Conservation (phyloP, 2,888 invertebrate genomes). For the Catotricha subobsoleta region DNA sequence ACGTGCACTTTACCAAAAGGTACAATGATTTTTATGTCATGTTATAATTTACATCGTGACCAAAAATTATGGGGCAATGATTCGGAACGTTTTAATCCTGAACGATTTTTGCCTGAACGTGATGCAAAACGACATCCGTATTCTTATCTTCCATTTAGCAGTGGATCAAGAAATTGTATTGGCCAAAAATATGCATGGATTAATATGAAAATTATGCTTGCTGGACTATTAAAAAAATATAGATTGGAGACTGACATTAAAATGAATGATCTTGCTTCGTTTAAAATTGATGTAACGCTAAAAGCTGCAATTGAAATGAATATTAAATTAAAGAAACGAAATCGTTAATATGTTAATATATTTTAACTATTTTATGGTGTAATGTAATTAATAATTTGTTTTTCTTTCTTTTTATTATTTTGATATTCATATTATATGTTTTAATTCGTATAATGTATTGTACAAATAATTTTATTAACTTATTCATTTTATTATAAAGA, state of each 20-base stretch:
- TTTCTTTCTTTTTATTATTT: too few relatives aligned
- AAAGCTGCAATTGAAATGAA: neutral
- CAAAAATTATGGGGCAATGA: conserved; percentile 1
- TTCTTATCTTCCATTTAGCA: conserved; percentile 3
- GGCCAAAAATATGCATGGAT: conserved; percentile 2
- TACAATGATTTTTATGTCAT: neutral
- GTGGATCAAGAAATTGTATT: conserved; percentile 5
- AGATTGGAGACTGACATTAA: neutral
- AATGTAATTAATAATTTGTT: neutral
- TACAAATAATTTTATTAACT: too few relatives aligned
- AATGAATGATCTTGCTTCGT: neutral
- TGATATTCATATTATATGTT: too few relatives aligned
- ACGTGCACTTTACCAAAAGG: neutral
- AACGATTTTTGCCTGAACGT: conserved; percentile 1
- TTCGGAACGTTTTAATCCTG: neutral
- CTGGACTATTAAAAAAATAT: neutral
- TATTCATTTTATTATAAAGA: too few relatives aligned
- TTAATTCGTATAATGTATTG: too few relatives aligned
- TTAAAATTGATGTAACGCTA: neutral
- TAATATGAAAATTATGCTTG: neutral
- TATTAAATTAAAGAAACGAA: neutral
- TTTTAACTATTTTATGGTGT: neutral
- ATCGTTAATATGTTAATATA: neutral
- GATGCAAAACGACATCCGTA: neutral
- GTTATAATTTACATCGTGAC: conserved; percentile 1